Evolutionary conservation across 30 jellyfish, hydroid and myxozoan species (phyloP).

Genomic region (Mastigias papua): DNA sequence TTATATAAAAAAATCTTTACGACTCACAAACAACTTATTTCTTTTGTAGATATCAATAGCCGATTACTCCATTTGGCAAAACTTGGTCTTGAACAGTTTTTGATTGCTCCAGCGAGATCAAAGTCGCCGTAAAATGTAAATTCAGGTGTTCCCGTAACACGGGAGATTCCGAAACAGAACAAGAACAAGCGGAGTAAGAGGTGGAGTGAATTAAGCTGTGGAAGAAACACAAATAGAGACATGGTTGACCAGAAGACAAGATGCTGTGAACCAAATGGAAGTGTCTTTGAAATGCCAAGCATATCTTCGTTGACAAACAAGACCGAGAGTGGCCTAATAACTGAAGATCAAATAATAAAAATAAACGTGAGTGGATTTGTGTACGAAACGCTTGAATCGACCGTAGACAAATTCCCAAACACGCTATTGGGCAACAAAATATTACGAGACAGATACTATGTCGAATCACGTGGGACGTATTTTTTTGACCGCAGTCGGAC

Average conservation of each 20-base stretch:
- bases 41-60: too few relatives aligned
- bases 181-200: too few relatives aligned
- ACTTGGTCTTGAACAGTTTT: too few relatives aligned
- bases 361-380: slow-evolving; percentile 93
- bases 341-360: slow-evolving; percentile 77
- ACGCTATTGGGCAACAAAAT: slow-evolving; percentile 88
- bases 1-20: too few relatives aligned
- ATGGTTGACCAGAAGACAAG: not conserved
- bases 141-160: too few relatives aligned
- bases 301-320: not conserved
- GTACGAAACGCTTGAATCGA: slow-evolving; percentile 84
- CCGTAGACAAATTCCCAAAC: slow-evolving; percentile 79
- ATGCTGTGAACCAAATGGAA: slow-evolving; percentile 32
- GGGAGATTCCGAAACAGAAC: too few relatives aligned
- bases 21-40: too few relatives aligned
- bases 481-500: slow-evolving; percentile 93
- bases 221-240: not conserved
- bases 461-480: slow-evolving; percentile 78
- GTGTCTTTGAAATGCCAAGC: not conserved
- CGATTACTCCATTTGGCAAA: too few relatives aligned
- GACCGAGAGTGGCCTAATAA: slow-evolving; percentile 25
- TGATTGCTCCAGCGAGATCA: too few relatives aligned
- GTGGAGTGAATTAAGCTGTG: too few relatives aligned
- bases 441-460: slow-evolving; percentile 53
- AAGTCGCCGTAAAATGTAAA: too few relatives aligned